Percentiles rank a stretch among this genome's conserved stretches.
Conservation (phyloP, 2,797 vertebrate genomes). For the Podarcis lilfordi region DNA sequence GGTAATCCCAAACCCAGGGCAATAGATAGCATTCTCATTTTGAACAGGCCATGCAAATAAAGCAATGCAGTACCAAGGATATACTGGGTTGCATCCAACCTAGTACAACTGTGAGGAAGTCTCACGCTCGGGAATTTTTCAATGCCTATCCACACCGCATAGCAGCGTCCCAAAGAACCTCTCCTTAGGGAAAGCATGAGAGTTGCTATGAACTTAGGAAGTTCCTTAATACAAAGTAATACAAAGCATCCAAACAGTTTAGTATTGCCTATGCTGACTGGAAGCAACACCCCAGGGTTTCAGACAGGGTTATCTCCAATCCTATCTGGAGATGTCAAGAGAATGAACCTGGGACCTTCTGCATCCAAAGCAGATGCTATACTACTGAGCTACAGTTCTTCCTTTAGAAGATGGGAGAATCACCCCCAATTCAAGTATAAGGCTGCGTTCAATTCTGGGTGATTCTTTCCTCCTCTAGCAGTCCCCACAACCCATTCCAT, state of each 20-base stretch:
- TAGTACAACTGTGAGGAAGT: not conserved
- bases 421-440: too few relatives aligned
- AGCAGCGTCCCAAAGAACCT: not conserved
- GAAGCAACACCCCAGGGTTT: too few relatives aligned
- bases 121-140: not conserved
- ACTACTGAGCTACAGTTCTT: too few relatives aligned
- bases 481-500: not conserved
- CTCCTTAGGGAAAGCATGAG: not conserved
- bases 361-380: too few relatives aligned
- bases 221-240: too few relatives aligned
- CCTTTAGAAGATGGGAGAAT: too few relatives aligned
- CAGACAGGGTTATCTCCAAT: too few relatives aligned
- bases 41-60: not conserved
- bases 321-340: too few relatives aligned
- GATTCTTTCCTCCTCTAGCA: not conserved
- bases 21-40: not conserved
- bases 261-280: too few relatives aligned
- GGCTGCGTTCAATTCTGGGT: not conserved
- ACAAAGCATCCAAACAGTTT: too few relatives aligned
- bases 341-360: too few relatives aligned
- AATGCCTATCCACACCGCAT: not conserved
- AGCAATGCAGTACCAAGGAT: not conserved
- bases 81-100: not conserved
- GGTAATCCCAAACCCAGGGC: not conserved
- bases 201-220: not conserved